Base-by-base conservation (phyloP, 53 echinoderm and acorn worm genomes). In the Arbacia lixula region DNA sequence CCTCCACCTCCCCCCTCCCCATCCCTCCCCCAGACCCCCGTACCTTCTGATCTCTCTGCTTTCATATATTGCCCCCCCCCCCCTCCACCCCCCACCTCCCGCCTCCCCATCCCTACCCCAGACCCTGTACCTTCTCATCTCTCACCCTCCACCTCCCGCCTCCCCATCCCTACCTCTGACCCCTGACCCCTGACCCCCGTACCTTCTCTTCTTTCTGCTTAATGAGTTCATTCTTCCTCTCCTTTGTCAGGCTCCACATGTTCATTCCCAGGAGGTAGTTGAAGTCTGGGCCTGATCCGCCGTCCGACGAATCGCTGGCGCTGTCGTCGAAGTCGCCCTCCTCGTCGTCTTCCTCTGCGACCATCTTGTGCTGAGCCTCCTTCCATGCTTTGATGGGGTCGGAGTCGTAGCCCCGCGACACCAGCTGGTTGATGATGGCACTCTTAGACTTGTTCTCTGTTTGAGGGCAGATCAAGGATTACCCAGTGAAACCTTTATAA, bases 211-310 rank as follows among this genome's bases (percentile, higher is more conserved):
- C 95, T 31, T 68, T 75, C 69, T 93, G 64, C 73, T 77, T 90
- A 16, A 95, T 83, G 22, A 93, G 73, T 2, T 90, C 86, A 10
- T 95, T 90, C 42, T 95, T 95, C 88, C 71, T 90, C 85, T 93
- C 95, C 61, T 88, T 85, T 26, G 92, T 90, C 71, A 95, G 61
- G 65, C 84, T 86, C 95, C 92, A 92, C 72, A 95, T 34, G 29
- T 86, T 17, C 95, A 95, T 95, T 8, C 92, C 92, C 27, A 95
- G 84, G 40, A 95, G 86, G 87, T 95, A 95, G 85, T 93, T 88
- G 54, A 66, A 95, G 85, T 95, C 95, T 1, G 87, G 93, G 12
- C 93, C 91, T 11, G 86, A 60, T 0, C 60, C 88, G 2, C 89
- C 88, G 1, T 81, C 81, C 22, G 92, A 87, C 0, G 79, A 83